Base-by-base conservation (phyloP, 2,113 vertebrate species). In the Paratilapia polleni region DNA sequence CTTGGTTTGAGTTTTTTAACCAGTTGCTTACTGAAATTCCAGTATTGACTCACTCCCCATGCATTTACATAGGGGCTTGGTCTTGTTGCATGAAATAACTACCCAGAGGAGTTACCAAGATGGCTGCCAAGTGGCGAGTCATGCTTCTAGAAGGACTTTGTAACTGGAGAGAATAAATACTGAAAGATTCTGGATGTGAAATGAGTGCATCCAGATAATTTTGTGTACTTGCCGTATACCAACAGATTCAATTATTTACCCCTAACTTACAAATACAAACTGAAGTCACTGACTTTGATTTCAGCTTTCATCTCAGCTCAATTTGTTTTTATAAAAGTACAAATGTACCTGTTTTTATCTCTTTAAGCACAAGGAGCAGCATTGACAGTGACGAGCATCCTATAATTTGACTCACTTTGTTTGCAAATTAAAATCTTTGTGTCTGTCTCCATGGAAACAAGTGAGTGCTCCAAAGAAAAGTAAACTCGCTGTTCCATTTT, bases 361-460 rank as follows among this genome's bases (percentile, higher is more conserved):
- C 68, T 54, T 73, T 52, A 34, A 54, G 26, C 43, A 31, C 31
- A 41, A 22, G 2, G 7, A 68, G 77, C 20, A 59, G 31, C 41
- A 9, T 11, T n/a, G 11, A 28, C 57, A 14, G 4, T n/a, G 9
- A 82, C 2, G 47, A 66, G 38, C 17, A 9, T 62, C 28, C 78
- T 19, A 3, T 77, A 64, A 56, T 63, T 22, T 58, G 5, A 78
- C 26, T 81, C 61, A 62, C 70, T 77, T 78, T 78, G 57, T 82
- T 81, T 83, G 68, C 77, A 63, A 91, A 86, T 75, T 26, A 38
- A 81, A 84, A 75, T 5, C 2, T 78, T 54, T 49, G 24, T 6
- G 6, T 14, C 36, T 1, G 59, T 93, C 77, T 64, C 88, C 88
- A 90, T 89, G 88, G 91, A 86, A 92, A 93, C 86, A 86, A 87